phyloP scores from a whole-genome alignment of 2,113 vertebrate genomes.

The Opisthocomus hoazin region DNA sequence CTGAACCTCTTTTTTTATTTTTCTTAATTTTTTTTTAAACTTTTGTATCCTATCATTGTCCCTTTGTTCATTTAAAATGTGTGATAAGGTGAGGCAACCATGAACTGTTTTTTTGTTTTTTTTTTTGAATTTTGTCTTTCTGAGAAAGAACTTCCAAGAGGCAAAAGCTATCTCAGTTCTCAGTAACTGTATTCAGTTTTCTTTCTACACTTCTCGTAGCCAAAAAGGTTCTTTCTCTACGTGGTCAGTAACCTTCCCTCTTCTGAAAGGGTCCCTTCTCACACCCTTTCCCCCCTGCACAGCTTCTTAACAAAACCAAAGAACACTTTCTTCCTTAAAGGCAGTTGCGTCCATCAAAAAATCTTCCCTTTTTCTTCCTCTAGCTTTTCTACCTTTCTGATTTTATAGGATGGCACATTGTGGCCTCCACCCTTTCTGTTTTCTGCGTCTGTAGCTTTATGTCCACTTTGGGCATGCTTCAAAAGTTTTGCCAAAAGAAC shows the following conservation, averaged over 20 bases:
- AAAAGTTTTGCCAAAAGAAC: neutral
- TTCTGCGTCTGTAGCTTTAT: neutral
- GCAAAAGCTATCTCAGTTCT: neutral
- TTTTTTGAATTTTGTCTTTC: neutral
- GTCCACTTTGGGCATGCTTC: neutral
- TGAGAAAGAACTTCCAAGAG: neutral
- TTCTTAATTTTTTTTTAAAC: neutral
- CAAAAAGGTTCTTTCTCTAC: neutral
- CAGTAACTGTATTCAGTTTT: neutral
- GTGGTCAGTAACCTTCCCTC: neutral
- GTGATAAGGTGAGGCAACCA: neutral
- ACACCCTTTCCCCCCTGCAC: neutral
- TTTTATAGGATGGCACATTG: neutral
- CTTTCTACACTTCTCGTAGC: neutral
- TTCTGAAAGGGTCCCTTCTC: neutral
- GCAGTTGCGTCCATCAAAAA: neutral
- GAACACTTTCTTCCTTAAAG: neutral
- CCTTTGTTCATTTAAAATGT: neutral
- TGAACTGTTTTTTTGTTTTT: neutral
- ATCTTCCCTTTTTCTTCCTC: neutral
- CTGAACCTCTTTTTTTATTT: neutral
- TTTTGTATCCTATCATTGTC: neutral
- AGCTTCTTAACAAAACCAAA: neutral
- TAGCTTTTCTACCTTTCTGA: neutral
- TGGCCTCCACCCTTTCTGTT: neutral